Evolutionary conservation across 2,797 vertebrate genomes (phyloP).

Genomic region (Philypnodon macrostomus): DNA sequence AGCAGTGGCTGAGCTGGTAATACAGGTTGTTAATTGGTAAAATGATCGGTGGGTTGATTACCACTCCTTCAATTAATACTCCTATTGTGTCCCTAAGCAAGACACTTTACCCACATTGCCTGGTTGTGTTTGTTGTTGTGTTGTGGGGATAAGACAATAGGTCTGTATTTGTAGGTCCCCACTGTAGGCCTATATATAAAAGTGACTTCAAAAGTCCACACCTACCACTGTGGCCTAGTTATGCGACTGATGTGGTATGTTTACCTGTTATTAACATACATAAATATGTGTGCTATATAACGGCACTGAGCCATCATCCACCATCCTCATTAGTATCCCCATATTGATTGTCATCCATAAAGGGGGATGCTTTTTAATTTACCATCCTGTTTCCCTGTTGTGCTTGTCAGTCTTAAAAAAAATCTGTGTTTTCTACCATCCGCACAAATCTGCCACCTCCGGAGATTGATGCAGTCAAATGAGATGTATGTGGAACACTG

Average conservation of each 20-base stretch:
- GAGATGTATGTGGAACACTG: slow-evolving; percentile 72
- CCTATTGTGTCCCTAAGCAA: no score
- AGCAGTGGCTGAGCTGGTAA: no score
- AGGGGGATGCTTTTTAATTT: slow-evolving; percentile 13
- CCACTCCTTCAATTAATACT: no score
- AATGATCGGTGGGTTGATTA: no score
- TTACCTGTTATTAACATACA: slow-evolving; percentile 4
- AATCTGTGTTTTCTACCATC: slow-evolving; percentile 36
- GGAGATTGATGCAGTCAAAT: slow-evolving; percentile 74
- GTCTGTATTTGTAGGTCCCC: no score
- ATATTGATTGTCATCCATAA: slow-evolving; percentile 22
- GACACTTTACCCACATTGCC: no score
- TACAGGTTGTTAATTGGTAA: no score
- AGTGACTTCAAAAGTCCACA: no score
- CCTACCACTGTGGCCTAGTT: neutral
- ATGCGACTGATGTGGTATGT: neutral
- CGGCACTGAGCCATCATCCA: neutral
- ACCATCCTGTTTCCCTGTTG: slow-evolving; percentile 23
- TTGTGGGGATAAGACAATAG: no score
- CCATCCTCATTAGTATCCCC: slow-evolving; percentile 10
- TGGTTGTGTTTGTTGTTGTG: no score
- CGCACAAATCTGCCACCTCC: slow-evolving; percentile 57
- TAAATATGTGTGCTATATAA: neutral
- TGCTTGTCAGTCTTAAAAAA: slow-evolving; percentile 39
- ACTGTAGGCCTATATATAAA: no score